Evolutionary conservation across 2,113 vertebrate genomes (phyloP).

Genomic region (Buteo buteo): DNA sequence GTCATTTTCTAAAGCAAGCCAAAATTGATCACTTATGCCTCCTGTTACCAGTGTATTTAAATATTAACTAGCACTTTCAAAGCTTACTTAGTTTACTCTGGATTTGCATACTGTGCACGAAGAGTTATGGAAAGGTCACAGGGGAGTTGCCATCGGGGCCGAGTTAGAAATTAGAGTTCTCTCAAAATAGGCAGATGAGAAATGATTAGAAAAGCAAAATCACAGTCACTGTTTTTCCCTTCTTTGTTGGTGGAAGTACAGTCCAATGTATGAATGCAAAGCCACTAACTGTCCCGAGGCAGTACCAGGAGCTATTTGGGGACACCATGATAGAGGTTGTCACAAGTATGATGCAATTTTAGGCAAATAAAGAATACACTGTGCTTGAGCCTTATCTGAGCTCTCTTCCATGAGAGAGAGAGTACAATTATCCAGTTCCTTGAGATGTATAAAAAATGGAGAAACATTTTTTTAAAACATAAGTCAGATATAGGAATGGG

Average conservation of each 20-base stretch:
- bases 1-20: not conserved
- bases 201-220: not conserved
- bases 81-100: not conserved
- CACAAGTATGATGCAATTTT: not conserved
- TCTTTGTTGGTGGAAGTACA: not conserved
- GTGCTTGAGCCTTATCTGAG: not conserved
- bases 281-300: accelerated
- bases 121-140: not conserved
- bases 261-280: not conserved
- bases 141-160: not conserved
- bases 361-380: not conserved
- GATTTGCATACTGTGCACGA: not conserved
- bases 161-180: not conserved
- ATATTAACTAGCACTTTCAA: not conserved
- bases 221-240: not conserved
- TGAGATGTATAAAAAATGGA: not conserved
- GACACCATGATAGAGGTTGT: not conserved
- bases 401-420: not conserved
- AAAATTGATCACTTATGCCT: not conserved
- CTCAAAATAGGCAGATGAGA: not conserved
- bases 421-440: not conserved
- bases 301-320: not conserved
- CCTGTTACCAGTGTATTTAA: not conserved
- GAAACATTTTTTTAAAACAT: too few species aligned
- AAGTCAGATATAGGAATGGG: not conserved